A percentile compares a stretch with the other conserved stretches of the same genome.
Evolutionary conservation across 2,797 vertebrate species (phyloP).

Genomic region (Anguilla anguilla): DNA sequence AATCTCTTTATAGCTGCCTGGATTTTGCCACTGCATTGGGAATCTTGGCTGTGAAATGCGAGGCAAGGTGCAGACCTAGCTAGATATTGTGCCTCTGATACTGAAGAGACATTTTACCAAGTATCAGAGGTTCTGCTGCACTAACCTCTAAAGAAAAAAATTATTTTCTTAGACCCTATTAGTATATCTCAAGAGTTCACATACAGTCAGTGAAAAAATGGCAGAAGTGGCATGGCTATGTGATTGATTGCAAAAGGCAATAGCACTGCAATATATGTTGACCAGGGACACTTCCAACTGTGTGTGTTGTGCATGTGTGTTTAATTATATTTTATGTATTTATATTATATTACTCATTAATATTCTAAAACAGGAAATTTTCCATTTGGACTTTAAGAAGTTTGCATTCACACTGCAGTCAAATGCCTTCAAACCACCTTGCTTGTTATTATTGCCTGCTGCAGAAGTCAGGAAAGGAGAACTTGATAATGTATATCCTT

Average conservation of each 20-base stretch:
- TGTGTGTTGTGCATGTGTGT: background rate
- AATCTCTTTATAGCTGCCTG: background rate
- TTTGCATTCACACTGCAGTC: background rate
- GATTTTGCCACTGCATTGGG: background rate
- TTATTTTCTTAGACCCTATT: background rate
- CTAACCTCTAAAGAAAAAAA: too few species aligned
- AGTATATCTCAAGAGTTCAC: background rate
- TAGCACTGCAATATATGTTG: background rate
- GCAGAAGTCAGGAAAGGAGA: background rate
- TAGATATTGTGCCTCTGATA: background rate
- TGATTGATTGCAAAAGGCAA: background rate
- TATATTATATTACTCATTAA: too few species aligned
- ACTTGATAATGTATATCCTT: background rate
- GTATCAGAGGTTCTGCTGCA: too few species aligned
- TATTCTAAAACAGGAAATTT: background rate
- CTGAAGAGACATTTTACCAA: too few species aligned
- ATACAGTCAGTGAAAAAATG: background rate
- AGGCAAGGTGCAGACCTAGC: background rate
- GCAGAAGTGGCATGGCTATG: background rate
- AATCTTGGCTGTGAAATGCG: background rate
- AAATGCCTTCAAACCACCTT: background rate
- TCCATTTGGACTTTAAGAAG: too few species aligned
- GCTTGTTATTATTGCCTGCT: background rate
- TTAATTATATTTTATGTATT: too few species aligned
- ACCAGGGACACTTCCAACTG: background rate